phyloP scores from a whole-genome alignment of 1,140 invertebrate genomes.

The Panulirus ornatus region DNA sequence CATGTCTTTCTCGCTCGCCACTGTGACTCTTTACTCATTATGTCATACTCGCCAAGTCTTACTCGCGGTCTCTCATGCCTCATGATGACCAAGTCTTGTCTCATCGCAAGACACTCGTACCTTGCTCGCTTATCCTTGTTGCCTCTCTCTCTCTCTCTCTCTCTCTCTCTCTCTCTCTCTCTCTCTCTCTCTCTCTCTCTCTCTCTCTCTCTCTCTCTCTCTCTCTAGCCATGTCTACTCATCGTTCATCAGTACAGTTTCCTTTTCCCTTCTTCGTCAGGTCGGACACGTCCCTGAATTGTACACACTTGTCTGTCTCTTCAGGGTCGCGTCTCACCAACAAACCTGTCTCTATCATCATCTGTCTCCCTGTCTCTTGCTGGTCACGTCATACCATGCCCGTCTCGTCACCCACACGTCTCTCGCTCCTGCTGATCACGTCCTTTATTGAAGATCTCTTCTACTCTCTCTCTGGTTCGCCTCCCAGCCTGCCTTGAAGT shows the following conservation, averaged over 20 bases:
- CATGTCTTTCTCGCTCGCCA: background rate
- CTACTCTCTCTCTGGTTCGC: too few species aligned
- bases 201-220: constrained; percentile 14
- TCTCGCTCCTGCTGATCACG: background rate
- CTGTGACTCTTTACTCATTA: constrained; percentile 17
- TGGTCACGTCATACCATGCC: background rate
- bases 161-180: background rate
- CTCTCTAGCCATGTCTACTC: background rate
- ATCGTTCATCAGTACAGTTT: background rate
- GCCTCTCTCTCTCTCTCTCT: background rate
- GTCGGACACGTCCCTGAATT: too few species aligned
- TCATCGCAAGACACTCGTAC: background rate
- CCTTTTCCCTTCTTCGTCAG: background rate
- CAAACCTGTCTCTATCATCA: background rate
- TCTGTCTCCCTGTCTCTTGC: background rate
- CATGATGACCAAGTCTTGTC: background rate
- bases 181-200: constrained; percentile 16
- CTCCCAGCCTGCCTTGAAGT: too few species aligned
- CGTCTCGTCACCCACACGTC: too few species aligned
- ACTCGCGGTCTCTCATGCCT: background rate
- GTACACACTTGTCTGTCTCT: too few species aligned
- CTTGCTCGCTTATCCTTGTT: background rate
- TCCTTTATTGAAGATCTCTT: too few species aligned
- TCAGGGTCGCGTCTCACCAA: too few species aligned
- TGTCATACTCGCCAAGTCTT: constrained; percentile 4